These are phyloP conservation scores for Turritopsis rubra DNA, from an alignment of 30 jellyfish, hydroid and myxozoan genomes.

Conservation along the genomic window DNA sequence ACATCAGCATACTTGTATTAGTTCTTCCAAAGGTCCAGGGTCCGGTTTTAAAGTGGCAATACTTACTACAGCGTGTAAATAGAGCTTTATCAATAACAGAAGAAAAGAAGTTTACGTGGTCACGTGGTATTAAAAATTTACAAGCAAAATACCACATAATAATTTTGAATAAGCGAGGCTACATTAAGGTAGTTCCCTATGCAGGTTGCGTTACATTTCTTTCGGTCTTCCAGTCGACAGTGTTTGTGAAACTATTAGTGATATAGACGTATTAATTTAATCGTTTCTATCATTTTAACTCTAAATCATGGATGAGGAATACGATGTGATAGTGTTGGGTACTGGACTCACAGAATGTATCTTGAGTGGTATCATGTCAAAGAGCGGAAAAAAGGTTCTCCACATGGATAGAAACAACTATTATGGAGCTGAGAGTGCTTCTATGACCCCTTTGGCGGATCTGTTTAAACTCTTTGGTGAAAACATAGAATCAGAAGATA, in stretches of 20 bases:
- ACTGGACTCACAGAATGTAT: constrained; percentile 99
- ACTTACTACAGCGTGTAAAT: not conserved
- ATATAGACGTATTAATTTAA: too few relatives aligned
- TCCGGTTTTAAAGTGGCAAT: not conserved
- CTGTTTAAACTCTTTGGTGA: constrained; percentile 72
- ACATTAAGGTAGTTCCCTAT: not conserved
- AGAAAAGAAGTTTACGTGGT: not conserved
- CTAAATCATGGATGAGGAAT: constrained; percentile 87
- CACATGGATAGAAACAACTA: constrained; percentile 98
- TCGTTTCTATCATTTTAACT: not conserved
- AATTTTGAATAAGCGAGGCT: not conserved
- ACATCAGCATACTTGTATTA: too few relatives aligned
- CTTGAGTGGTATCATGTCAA: constrained; percentile 95
- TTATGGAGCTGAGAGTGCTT: constrained; percentile 99
- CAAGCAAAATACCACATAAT: not conserved
- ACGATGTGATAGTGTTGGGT: constrained; percentile 92
- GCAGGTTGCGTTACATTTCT: not conserved
- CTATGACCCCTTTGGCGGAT: constrained; percentile 85
- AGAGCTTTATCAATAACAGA: not conserved
- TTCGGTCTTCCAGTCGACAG: not conserved
- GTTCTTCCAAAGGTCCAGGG: too few relatives aligned
- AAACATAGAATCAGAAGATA: constrained; percentile 53
- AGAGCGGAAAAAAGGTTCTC: constrained; percentile 89
- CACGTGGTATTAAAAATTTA: not conserved
- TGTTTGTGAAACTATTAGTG: not conserved